Evolutionary conservation across 53 echinoderm and acorn worm species (phyloP), one percentile per base, ranked within the genome.

Genomic region (Henricia sp.): DNA sequence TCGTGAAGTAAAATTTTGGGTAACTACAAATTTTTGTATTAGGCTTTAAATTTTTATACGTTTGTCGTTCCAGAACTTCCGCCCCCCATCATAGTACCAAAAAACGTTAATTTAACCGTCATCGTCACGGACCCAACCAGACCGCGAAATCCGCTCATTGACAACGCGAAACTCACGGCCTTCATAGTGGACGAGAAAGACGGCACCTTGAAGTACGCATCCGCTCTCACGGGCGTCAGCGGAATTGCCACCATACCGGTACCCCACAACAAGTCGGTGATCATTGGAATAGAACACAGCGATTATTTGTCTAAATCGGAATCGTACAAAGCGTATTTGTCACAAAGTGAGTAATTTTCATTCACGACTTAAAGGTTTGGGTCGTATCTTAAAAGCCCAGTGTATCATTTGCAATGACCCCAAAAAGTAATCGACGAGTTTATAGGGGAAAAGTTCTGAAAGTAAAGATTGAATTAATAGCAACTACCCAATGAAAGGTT

Each of bases 191-290:
- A 95, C 30, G 24, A 80, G 53, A 68, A 37, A 4, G 55, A 13
- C 2, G 95, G 95, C 6, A 90, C 92, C 20, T 35, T 27, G 26
- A 4, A 11, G 6, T 71, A 72, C 43, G 92, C 84, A 2, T 67
- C 84, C 1, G 91, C 92, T 0, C 0, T 58, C 12, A 89, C 92
- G 2, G 92, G 74, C 27, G 74, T 85, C 23, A 88, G 88, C 66
- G 95, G 95, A 3, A 68, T 95, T 48, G 84, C 85, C 17, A 68
- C 30, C 1, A 1, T 95, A 2, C 48, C 84, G 4, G 92, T 92
- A 5, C 95, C 92, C 1, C 92, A 95, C 82, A 95, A 95, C 88
- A 53, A 88, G 85, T 84, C 89, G 3, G 21, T 90, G n/a, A 59
- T 95, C 29, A 63, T 95, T 16, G 88, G 89, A 21, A 92, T 90